Base-by-base conservation (phyloP, 2,113 vertebrate genomes). In the Pavo muticus region DNA sequence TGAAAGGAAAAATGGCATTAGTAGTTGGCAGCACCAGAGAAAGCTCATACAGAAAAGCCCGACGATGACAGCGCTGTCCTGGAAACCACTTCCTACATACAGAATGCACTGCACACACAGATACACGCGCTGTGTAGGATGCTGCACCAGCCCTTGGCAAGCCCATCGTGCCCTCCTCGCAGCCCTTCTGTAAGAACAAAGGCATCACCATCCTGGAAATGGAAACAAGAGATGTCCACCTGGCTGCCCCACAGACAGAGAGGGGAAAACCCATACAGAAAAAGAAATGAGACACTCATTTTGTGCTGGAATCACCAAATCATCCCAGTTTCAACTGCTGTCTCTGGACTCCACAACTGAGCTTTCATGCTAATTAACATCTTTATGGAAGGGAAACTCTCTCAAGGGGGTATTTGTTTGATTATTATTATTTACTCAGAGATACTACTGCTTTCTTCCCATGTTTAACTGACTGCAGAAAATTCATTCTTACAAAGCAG, bases 351-450 rank as follows among this genome's bases (percentile, higher is more conserved):
- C 3, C 4, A 29, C 63, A 10, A 84, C 75, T 59, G 9, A 1
- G 61, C 56, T 59, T 83, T 88, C n/a, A 10, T 32, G 65, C 95
- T 96, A 96, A 97, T 97, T 97, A 97, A 95, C 97, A 83, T 97
- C 95, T 95, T 96, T 89, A 94, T 50, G 93, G 96, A 88, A 96
- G 92, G 81, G 61, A 94, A 77, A 88, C 82, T 89, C 91, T 96
- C 97, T 92, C 95, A 54, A 44, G 94, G 85, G 96, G 92, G 67
- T 32, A 67, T 85, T 92, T 90, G 90, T 83, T 94, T 82, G 87
- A 93, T 96, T 93, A 91, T 94, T 95, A 90, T 91, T 96, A 95
- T 97, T 97, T 96, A 96, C 96, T 91, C 60, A 37, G 87, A 69
- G 84, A 92, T 50, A 78, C 40, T 21, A 14, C 88, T 29, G 85